Conservation (phyloP, 2,888 invertebrate genomes). For the Pandemis corylana region DNA sequence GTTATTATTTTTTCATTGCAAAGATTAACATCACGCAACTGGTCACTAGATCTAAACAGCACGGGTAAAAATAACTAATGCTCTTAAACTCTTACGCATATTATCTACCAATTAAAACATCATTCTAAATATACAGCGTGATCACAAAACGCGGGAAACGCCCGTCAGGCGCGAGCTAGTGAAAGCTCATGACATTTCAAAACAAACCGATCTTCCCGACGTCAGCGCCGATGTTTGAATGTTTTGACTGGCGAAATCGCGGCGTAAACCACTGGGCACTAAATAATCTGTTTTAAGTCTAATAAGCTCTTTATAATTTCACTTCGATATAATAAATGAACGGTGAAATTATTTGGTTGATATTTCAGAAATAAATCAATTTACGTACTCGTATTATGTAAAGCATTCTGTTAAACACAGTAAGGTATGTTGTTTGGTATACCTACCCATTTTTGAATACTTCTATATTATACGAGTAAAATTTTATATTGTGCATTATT, state of each 20-base stretch:
- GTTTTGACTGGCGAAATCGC: slow-evolving; percentile 77
- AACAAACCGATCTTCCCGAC: slow-evolving; percentile 74
- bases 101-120: slow-evolving; percentile 39
- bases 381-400: neutral
- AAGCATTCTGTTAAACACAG: neutral
- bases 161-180: slow-evolving; percentile 64
- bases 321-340: slow-evolving; percentile 24
- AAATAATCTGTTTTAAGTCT: slow-evolving; percentile 48
- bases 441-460: no score
- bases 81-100: neutral
- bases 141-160: slow-evolving; percentile 41
- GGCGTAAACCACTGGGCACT: slow-evolving; percentile 62
- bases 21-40: no score
- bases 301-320: slow-evolving; percentile 39
- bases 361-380: neutral
- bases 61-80: neutral
- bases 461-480: no score
- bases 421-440: neutral
- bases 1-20: no score
- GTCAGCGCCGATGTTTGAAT: slow-evolving; percentile 68
- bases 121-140: slow-evolving; percentile 39
- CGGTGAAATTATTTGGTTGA: slow-evolving; percentile 1
- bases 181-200: slow-evolving; percentile 75
- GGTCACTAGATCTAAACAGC: neutral
- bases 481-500: no score